Conservation (phyloP, 2,797 vertebrate genomes). For the Sphenodon punctatus region DNA sequence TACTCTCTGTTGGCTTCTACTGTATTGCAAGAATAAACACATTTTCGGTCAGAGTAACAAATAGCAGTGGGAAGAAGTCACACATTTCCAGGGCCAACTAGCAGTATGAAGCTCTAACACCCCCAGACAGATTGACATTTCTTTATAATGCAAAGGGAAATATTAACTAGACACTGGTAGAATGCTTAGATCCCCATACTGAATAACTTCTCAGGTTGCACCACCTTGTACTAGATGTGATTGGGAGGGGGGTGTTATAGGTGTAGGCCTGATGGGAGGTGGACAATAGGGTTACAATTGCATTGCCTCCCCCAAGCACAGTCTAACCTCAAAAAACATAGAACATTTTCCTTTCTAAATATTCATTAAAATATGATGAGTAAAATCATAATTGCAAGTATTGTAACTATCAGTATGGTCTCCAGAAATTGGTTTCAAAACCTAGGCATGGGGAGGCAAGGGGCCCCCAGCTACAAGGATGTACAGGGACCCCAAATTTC, state of each 20-base stretch:
- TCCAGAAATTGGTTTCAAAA: too few species aligned
- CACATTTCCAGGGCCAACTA: background rate
- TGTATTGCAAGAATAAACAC: background rate
- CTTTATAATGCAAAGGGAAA: slow-evolving; percentile 3
- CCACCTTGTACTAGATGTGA: background rate
- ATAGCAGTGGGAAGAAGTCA: background rate
- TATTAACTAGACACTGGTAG: background rate
- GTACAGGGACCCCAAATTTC: too few species aligned
- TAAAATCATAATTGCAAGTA: too few species aligned
- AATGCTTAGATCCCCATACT: background rate
- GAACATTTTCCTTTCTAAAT: too few species aligned
- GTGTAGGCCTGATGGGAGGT: too few species aligned
- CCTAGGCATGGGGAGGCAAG: too few species aligned
- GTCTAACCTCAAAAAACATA: too few species aligned
- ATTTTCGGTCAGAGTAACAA: background rate
- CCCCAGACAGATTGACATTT: slow-evolving; percentile 29
- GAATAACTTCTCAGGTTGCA: background rate
- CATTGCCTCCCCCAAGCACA: too few species aligned
- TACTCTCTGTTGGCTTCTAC: background rate
- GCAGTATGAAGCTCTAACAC: background rate
- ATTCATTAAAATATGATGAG: too few species aligned
- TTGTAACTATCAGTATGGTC: too few species aligned
- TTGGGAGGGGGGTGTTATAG: background rate
- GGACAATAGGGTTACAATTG: too few species aligned
- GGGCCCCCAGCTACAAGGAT: too few species aligned